A percentile compares a stretch with the other conserved stretches of the same genome.
phyloP scores from a whole-genome alignment of 2,113 vertebrate genomes.

The Poecilia latipinna region DNA sequence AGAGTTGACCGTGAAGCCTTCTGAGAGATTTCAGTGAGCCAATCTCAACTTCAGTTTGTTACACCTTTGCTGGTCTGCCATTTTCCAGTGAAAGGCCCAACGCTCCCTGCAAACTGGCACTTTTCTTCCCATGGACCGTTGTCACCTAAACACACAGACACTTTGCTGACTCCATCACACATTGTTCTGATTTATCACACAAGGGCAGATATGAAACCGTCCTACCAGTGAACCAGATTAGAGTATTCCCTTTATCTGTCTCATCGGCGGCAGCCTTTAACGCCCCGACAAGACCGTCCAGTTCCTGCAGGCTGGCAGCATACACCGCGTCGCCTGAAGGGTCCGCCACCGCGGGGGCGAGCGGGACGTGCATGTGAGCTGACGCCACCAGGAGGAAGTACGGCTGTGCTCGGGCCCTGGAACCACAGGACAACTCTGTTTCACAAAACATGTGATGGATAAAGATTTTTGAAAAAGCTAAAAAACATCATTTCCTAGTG shows the following conservation, averaged over 20 bases:
- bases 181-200: too few relatives aligned
- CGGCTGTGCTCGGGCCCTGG: conserved; percentile 80
- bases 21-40: not conserved
- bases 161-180: not conserved
- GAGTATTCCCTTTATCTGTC: conserved; percentile 77
- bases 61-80: conserved; percentile 91
- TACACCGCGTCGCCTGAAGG: conserved; percentile 63
- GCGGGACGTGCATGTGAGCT: conserved; percentile 94
- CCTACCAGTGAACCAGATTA: conserved; percentile 94
- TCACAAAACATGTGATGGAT: not conserved
- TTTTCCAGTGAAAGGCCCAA: conserved; percentile 86
- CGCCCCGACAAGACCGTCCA: conserved; percentile 88
- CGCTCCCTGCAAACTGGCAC: conserved; percentile 89
- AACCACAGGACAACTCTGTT: not conserved
- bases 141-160: conserved; percentile 83
- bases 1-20: not conserved
- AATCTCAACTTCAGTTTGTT: not conserved
- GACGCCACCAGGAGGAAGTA: conserved; percentile 91
- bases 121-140: conserved; percentile 97
- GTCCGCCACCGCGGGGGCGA: conserved; percentile 41
- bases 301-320: conserved; percentile 82
- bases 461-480: not conserved
- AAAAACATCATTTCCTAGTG: not conserved
- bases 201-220: not conserved
- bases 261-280: conserved; percentile 79